Percentiles rank a stretch among this genome's conserved stretches.
Evolutionary conservation across 1,140 invertebrate species (phyloP).

Genomic region (Teleogryllus occipitalis): DNA sequence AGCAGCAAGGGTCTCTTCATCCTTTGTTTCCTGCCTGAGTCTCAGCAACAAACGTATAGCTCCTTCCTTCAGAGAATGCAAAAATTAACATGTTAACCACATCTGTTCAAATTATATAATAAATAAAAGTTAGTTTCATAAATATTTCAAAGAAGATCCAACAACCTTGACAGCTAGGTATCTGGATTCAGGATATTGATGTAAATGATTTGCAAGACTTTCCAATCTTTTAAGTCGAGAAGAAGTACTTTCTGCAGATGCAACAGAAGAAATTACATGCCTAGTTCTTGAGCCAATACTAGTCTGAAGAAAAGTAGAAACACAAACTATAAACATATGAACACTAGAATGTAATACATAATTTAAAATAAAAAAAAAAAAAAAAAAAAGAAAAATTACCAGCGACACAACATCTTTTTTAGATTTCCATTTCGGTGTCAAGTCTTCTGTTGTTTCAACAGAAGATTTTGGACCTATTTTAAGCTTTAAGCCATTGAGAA

Average conservation of each 20-base stretch:
- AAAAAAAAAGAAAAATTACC: constrained; percentile 5
- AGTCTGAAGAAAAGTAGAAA: constrained; percentile 38
- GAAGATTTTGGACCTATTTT: constrained; percentile 28
- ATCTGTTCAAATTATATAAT: not conserved
- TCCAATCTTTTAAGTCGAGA: constrained; percentile 51
- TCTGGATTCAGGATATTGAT: constrained; percentile 61
- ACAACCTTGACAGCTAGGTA: constrained; percentile 59
- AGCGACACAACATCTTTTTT: constrained; percentile 29
- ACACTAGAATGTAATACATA: not conserved
- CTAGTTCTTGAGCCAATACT: constrained; percentile 55
- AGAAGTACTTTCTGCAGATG: constrained; percentile 46
- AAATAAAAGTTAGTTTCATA: not conserved
- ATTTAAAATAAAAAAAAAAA: not conserved
- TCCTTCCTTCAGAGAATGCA: constrained; percentile 41
- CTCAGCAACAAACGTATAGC: constrained; percentile 52
- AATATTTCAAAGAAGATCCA: not conserved
- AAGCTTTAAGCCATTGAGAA: constrained; percentile 32
- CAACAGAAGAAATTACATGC: constrained; percentile 55
- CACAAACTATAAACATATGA: not conserved
- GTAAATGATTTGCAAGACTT: constrained; percentile 58
- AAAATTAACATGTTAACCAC: constrained; percentile 7
- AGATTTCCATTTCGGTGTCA: constrained; percentile 38
- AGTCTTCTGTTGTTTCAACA: constrained; percentile 27
- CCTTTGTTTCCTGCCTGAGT: constrained; percentile 34
- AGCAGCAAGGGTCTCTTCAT: constrained; percentile 37